Base-by-base conservation (phyloP, 2,888 invertebrate species). In the Lasiommata megera region DNA sequence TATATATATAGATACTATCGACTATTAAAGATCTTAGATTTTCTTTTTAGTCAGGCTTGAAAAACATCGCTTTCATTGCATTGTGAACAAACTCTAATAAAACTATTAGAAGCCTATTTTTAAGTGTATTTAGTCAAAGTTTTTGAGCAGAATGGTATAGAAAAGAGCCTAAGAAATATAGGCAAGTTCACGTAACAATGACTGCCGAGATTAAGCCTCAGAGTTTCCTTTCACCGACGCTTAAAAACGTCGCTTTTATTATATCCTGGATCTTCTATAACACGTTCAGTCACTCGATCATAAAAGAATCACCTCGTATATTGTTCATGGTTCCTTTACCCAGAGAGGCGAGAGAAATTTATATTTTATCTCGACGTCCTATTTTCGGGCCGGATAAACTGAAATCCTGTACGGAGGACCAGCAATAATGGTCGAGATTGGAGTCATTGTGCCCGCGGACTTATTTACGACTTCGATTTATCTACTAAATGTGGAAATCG, bases 401-500 rank as follows among this genome's bases (percentile, higher is more conserved):
- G 61, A 66, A 66, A 68, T 68, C 65, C 68, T 60, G 57, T 64
- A 52, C 61, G 62, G 65, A 67, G 65, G 65, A 67, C 61, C 63
- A 65, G 61, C 60, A 75, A 78, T 70, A 70, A 53, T 50, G 68
- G 65, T 63, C 62, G 59, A 65, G 67, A 76, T 76, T 74, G 68
- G 70, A 76, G 72, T 73, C 73, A 70, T 77, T 70, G 69, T 73
- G 41, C 70, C 73, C 71, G 58, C 58, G 66, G 52, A 47, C 70
- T 71, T 76, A 76, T 77, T 80, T 76, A 79, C 69, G 73, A 69
- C 65, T 63, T 64, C 69, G 38, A 60, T 60, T 60, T 56, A 57
- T 57, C 57, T 46, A 41, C 51, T 28, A 47, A 56, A 51, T 48
- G 58, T 41, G 48, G 52, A 58, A 55, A 61, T 48, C 47, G 52